Base-by-base conservation (phyloP, 1,140 invertebrate species). In the Ericerus pela region DNA sequence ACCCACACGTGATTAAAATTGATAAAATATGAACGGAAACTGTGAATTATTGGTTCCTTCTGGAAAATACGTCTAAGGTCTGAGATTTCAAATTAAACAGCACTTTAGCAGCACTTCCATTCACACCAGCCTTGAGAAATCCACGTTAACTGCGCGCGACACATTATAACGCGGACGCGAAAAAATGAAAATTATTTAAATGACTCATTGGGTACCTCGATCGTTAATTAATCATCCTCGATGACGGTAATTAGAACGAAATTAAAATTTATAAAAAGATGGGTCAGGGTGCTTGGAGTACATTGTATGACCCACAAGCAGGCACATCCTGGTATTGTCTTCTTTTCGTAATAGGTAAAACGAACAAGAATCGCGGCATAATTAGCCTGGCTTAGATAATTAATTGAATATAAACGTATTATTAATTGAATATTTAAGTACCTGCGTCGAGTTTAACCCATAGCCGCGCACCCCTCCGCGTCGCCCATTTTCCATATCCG, bases 191-290 rank as follows among this genome's bases (percentile, higher is more conserved):
- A 33, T 10, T n/a, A 10, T n/a, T 33, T 33, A 33, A 10, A 47
- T 10, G 20, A 24, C 41, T 12, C 26, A 24, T 24, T 22, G 41
- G 20, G 41, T 14, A 6, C 20, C n/a, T 14, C 26, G 16, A 47
- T 24, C 8, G 41, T 47, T 47, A 47, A 47, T 47, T 47, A 47
- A 47, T 47, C 41, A 47, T 47, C 41, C 22, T 47, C 41, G 41
- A 47, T 47, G 20, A 47, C 41, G 26, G 41, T 47, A 47, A 47
- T 47, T 47, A 47, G 41, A 47, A 47, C 41, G 41, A 47, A 47
- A 47, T 47, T 47, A 47, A 47, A 47, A 47, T 47, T 47, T 47
- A 47, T 24, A 47, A 47, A 47, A 47, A 47, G 41, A 24, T 12
- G 20, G 41, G 41, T 47, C 41, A 47, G 41, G 41, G 41, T 47